Conservation (phyloP, 2,113 vertebrate genomes). For the Tachycineta bicolor region DNA sequence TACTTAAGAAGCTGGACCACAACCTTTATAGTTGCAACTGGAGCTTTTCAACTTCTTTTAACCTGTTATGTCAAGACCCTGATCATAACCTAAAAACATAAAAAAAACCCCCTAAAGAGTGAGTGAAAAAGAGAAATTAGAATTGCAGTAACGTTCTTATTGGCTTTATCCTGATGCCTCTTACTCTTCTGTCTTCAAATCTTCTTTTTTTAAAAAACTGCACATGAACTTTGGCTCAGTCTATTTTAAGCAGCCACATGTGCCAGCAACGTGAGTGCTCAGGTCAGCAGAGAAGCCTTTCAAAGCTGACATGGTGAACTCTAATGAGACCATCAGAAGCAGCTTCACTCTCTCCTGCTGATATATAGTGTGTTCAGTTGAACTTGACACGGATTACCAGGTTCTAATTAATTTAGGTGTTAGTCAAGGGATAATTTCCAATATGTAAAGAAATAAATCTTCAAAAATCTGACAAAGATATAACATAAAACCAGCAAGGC, state of each 20-base stretch:
- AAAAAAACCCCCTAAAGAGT: neutral
- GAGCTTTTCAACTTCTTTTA: neutral
- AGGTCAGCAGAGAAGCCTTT: slow-evolving; percentile 15
- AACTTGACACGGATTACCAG: neutral
- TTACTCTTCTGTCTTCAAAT: neutral
- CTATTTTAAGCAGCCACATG: neutral
- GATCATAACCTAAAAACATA: neutral
- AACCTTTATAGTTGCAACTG: neutral
- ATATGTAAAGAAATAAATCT: neutral
- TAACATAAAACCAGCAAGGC: neutral
- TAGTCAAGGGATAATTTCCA: neutral
- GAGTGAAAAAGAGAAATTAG: neutral
- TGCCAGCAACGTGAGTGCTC: neutral
- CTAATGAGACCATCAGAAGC: neutral
- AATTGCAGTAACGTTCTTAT: neutral
- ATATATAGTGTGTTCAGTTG: neutral
- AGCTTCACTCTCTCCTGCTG: neutral
- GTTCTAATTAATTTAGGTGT: neutral
- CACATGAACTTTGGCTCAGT: neutral
- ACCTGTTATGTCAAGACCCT: neutral
- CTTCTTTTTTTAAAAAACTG: neutral
- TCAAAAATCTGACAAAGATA: neutral
- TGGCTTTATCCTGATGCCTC: neutral
- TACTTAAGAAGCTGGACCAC: neutral
- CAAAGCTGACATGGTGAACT: neutral